Conservation (phyloP, 2,888 invertebrate genomes). For the Ectobius pallidus region DNA sequence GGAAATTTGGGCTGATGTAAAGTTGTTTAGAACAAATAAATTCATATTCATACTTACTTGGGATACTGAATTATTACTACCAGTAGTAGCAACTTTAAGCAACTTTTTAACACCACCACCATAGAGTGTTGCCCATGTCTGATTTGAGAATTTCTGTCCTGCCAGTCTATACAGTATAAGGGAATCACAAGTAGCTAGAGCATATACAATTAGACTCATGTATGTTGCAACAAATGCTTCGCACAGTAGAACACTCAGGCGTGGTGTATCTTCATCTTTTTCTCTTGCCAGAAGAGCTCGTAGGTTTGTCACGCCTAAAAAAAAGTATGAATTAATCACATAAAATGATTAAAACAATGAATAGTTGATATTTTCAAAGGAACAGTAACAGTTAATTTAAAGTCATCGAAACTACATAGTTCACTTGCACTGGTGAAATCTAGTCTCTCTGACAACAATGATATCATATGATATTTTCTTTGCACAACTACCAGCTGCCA, state of each 20-base stretch:
- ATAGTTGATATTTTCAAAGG: neutral
- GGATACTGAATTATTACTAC: slow-evolving; percentile 50
- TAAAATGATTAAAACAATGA: neutral
- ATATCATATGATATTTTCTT: too few relatives aligned
- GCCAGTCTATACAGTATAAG: slow-evolving; percentile 87
- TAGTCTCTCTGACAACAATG: too few relatives aligned
- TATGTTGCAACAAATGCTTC: slow-evolving; percentile 95
- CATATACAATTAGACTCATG: slow-evolving; percentile 90
- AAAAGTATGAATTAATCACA: neutral
- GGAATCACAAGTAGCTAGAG: slow-evolving; percentile 90
- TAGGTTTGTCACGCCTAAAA: slow-evolving; percentile 84
- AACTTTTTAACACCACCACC: slow-evolving; percentile 90
- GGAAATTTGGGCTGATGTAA: too few relatives aligned
- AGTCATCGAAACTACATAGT: neutral
- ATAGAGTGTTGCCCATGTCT: slow-evolving; percentile 82
- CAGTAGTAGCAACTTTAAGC: slow-evolving; percentile 79
- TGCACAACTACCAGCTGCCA: too few relatives aligned
- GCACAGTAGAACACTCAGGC: slow-evolving; percentile 86
- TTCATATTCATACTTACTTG: slow-evolving; percentile 45
- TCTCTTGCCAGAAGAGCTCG: slow-evolving; percentile 89
- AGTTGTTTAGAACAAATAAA: too few relatives aligned
- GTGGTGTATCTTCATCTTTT: slow-evolving; percentile 93
- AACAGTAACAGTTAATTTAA: neutral
- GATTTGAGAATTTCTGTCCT: slow-evolving; percentile 78
- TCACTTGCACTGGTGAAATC: neutral